Percentiles rank a stretch among this genome's conserved stretches.
These are phyloP conservation scores for Nothobranchius kuhntae DNA, from an alignment of 2,113 vertebrate species.

Conservation along the genomic window DNA sequence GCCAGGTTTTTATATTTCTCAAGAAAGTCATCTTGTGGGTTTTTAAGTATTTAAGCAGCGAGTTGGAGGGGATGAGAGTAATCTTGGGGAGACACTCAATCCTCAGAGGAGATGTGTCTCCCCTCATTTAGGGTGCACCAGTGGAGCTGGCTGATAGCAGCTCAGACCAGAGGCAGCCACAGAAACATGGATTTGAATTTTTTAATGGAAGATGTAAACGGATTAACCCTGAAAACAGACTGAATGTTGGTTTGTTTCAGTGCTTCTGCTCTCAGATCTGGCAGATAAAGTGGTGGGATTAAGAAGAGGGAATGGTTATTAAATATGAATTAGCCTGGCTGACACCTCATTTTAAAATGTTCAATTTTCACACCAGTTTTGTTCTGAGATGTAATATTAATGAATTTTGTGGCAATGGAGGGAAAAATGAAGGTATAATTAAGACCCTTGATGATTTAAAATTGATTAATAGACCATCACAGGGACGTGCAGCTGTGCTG, in stretches of 20 bases:
- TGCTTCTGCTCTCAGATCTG: slow-evolving; percentile 25
- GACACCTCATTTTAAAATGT: slow-evolving; percentile 64
- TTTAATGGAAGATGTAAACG: slow-evolving; percentile 19
- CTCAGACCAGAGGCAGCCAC: slow-evolving; percentile 31
- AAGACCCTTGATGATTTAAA: background rate
- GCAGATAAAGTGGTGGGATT: slow-evolving; percentile 45
- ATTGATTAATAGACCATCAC: slow-evolving; percentile 19
- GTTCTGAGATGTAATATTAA: slow-evolving; percentile 56
- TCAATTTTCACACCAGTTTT: slow-evolving; percentile 51
- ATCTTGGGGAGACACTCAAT: slow-evolving; percentile 64
- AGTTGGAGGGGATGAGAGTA: slow-evolving; percentile 63
- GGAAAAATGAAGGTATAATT: slow-evolving; percentile 13
- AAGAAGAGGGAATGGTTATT: slow-evolving; percentile 52
- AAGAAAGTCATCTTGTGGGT: slow-evolving; percentile 51
- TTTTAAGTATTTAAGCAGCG: slow-evolving; percentile 58
- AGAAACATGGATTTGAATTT: slow-evolving; percentile 26
- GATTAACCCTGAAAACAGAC: slow-evolving; percentile 26
- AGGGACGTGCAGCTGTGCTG: background rate
- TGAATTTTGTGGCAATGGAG: slow-evolving; percentile 7
- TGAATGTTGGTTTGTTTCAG: slow-evolving; percentile 22
- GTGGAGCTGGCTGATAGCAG: slow-evolving; percentile 54
- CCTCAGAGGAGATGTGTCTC: slow-evolving; percentile 35
- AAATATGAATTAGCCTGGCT: slow-evolving; percentile 61
- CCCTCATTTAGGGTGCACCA: slow-evolving; percentile 39
- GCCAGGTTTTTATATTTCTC: slow-evolving; percentile 56